Conservation (phyloP, 2,113 vertebrate species). For the Lepidothrix coronata region DNA sequence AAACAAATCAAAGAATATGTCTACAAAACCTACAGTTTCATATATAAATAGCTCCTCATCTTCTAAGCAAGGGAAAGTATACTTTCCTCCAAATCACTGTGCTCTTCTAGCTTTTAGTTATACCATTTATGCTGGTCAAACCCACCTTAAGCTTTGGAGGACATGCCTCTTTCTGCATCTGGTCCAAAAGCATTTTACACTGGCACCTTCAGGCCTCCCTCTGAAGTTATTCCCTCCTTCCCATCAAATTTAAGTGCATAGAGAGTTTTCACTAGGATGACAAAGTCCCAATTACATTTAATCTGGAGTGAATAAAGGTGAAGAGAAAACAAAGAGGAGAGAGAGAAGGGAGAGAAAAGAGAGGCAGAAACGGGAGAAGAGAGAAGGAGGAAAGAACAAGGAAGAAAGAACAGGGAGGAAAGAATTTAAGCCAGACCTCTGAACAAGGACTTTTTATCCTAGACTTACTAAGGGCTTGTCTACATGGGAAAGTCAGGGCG, state of each 20-base stretch:
- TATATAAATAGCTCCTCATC: neutral
- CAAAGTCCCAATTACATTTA: neutral
- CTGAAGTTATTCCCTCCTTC: neutral
- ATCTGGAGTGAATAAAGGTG: neutral
- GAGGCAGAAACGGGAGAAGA: neutral
- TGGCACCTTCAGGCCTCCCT: neutral
- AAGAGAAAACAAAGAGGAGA: neutral
- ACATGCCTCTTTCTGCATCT: neutral
- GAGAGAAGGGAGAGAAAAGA: neutral
- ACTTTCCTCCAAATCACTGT: neutral
- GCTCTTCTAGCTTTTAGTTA: neutral
- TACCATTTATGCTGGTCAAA: neutral
- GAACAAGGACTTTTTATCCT: neutral
- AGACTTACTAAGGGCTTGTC: slow-evolving; percentile 38
- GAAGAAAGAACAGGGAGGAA: neutral
- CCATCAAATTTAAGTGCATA: neutral
- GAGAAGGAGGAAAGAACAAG: too few relatives aligned
- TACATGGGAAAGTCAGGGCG: slow-evolving; percentile 53
- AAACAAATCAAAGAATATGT: neutral
- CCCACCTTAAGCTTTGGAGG: neutral
- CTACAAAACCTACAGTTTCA: neutral
- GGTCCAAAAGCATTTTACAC: neutral
- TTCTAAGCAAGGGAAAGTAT: neutral
- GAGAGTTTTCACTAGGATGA: neutral
- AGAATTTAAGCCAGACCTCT: neutral